Evolutionary conservation across 2,888 invertebrate genomes (phyloP), one percentile per base, ranked within the genome.

Genomic region (Diadegma fenestrale): DNA sequence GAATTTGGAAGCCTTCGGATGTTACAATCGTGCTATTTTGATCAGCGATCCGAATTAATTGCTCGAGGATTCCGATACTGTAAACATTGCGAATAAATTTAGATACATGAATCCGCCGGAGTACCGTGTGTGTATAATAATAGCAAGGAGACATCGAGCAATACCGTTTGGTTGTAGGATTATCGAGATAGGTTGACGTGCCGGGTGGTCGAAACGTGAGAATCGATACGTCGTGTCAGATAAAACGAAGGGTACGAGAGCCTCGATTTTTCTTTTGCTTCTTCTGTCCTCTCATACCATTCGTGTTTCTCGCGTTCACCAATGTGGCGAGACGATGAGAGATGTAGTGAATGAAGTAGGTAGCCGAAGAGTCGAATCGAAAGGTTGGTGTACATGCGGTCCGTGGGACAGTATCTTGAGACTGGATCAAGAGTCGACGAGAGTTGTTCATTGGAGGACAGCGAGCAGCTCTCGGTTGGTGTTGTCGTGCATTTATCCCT

Each of bases 141-240:
- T 26, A 69, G 51, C 63, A 41, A 37, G 63, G 76, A 10, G 45
- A 26, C 26, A 43, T 69, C 58, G 48, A 41, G 68, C 41, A 41
- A 68, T 69, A 73, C 41, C 48, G 41, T 66, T 58, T 43, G 19
- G 30, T 63, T 54, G 68, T 69, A 79, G 80, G 78, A 82, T 82
- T 75, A 75, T 83, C 79, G 68, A 83, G 87, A 80, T 88, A 87
- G 87, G 88, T 87, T 85, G 86, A 86, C 83, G 61, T 80, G 80
- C 81, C 78, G 87, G 87, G 80, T 81, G 85, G 82, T 84, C 80
- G 68, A 80, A 72, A 73, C 84, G 84, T 80, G 88, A 89, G 90
- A 88, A 90, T 87, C 89, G 90, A 90, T 90, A 84, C 71, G 84
- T 83, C 85, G 86, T 80, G 82, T 83, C 86, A 87, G 90, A 90